A percentile compares a stretch with the other conserved stretches of the same genome.
These are phyloP conservation scores for Lepidocolaptes lacrymiger DNA, from an alignment of 2,797 vertebrate species.

Conservation along the genomic window DNA sequence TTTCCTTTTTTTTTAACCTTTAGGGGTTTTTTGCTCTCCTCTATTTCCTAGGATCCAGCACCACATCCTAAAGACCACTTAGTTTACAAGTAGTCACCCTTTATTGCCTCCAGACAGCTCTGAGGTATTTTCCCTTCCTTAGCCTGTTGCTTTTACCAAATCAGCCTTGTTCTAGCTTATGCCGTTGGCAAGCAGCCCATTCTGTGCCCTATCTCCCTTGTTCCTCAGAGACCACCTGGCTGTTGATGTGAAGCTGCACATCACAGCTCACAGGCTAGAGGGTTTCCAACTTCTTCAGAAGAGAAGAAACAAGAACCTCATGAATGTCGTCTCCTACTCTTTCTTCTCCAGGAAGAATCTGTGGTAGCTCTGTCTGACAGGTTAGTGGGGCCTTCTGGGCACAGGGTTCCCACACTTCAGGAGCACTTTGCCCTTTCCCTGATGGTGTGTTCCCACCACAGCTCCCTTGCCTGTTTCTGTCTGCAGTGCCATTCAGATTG, in stretches of 20 bases:
- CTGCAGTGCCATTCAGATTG: neutral
- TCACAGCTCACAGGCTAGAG: neutral
- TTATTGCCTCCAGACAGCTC: neutral
- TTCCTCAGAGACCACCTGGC: neutral
- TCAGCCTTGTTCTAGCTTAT: neutral
- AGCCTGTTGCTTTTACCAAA: neutral
- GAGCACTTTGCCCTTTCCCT: neutral
- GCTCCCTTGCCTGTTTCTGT: neutral
- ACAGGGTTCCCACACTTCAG: accelerated
- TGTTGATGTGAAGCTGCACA: neutral
- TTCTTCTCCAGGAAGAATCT: neutral
- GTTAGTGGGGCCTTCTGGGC: neutral
- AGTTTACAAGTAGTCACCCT: neutral
- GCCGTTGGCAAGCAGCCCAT: accelerated
- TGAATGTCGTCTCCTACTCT: neutral
- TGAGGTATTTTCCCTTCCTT: neutral
- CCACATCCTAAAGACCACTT: neutral
- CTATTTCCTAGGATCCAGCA: neutral
- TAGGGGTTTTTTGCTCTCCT: neutral
- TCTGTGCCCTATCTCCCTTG: neutral
- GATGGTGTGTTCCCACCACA: neutral
- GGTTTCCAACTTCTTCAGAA: neutral
- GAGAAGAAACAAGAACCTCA: neutral
- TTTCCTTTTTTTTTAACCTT: no score
- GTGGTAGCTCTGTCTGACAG: neutral